Evolutionary conservation across 1,140 invertebrate genomes (phyloP).

Genomic region (Holcopasites calliopsidis): DNA sequence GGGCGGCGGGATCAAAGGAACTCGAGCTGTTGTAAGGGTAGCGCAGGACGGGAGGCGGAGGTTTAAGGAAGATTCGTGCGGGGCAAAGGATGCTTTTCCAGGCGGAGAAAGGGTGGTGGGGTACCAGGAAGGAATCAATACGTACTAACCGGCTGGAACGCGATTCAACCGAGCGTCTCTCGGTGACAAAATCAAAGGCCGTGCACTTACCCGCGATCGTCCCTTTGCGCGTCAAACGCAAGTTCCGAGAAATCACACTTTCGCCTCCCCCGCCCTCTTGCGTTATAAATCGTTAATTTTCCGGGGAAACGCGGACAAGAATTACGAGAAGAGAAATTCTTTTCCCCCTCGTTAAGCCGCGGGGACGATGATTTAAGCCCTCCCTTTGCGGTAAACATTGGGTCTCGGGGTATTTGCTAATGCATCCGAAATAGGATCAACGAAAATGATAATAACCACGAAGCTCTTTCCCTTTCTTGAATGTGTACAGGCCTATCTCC

Average conservation of each 20-base stretch:
- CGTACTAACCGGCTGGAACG: slow-evolving; percentile 63
- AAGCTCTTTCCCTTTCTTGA: neutral
- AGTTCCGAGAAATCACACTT: neutral
- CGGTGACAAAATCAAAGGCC: slow-evolving; percentile 41
- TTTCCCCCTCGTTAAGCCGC: neutral
- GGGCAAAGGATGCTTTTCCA: slow-evolving; percentile 48
- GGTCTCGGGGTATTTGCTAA: neutral
- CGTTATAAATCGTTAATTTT: slow-evolving; percentile 5
- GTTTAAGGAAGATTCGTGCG: slow-evolving; percentile 44
- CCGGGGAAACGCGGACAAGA: neutral
- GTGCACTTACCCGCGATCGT: neutral
- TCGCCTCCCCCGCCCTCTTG: too few species aligned
- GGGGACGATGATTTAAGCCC: neutral
- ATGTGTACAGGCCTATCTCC: neutral
- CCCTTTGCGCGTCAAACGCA: neutral
- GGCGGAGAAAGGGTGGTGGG: slow-evolving; percentile 40
- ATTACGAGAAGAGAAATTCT: neutral
- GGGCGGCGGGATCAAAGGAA: slow-evolving; percentile 51
- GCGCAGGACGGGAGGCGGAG: neutral
- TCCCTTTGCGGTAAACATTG: neutral
- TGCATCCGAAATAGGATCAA: neutral
- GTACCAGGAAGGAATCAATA: slow-evolving; percentile 62
- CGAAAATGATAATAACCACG: neutral
- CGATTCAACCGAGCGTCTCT: slow-evolving; percentile 51
- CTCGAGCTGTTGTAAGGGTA: slow-evolving; percentile 5